Base-by-base conservation (phyloP, 2,888 invertebrate genomes). In the Phaedon cochleariae region DNA sequence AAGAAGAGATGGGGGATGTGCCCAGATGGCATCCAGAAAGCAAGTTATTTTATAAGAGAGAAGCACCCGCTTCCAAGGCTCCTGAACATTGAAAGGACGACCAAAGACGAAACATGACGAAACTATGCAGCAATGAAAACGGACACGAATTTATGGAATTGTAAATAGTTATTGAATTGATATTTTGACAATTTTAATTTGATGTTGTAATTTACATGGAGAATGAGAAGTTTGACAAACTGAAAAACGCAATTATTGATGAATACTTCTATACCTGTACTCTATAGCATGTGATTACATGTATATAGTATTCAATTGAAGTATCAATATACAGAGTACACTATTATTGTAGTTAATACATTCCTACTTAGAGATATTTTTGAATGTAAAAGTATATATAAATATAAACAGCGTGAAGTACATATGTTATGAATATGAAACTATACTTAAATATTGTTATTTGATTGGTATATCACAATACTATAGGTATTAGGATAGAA, bases 1-100 rank as follows among this genome's bases (percentile, higher is more conserved):
- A 79, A 61, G 81, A 81, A 64, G 82, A 82, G 65, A 75, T 79
- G 64, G 74, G 74, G 2, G 82, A 82, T 51, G 69, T 78, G 1
- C 80, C 80, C 45, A 76, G 81, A 71, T 82, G 81, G 81, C 80
- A 80, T 55, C 81, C 81, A 4, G 81, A 82, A 51, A 78, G 74
- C 59, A 81, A 81, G 64, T 71, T 81, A 9, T 81, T 81, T 68
- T 81, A 81, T 69, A 82, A 82, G 69, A 68, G 82, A 34, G 82
- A 82, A 65, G 73, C 75, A 15, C 70, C 73, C 22, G 45, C 68
- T 0, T 46, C 61, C 41, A 45, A 58, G 22, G 20, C 26, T 21
- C 59, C 68, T 12, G 18, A 45, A 5, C 31, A 66, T 34, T 61
- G 66, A 55, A 58, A 59, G n/a, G n/a, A n/a, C n/a, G n/a, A n/a